Evolutionary conservation across 2,113 vertebrate genomes (phyloP).

Genomic region (Pipra filicauda): DNA sequence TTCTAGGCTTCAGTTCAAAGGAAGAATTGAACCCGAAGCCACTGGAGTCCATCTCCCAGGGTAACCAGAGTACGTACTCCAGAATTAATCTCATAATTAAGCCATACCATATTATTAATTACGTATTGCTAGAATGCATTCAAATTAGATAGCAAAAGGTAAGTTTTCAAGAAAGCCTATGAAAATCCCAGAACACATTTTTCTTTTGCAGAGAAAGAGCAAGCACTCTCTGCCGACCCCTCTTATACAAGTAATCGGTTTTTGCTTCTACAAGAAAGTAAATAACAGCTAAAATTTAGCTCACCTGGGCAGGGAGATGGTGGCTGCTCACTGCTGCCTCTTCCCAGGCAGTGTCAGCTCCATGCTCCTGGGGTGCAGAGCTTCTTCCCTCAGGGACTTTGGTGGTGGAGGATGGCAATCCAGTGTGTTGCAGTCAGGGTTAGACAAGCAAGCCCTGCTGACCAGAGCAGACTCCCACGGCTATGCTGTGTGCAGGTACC

Average conservation of each 20-base stretch:
- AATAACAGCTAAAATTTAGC: background rate
- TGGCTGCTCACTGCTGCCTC: background rate
- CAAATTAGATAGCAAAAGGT: background rate
- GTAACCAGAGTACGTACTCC: conserved; percentile 86
- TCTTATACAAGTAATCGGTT: background rate
- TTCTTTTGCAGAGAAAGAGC: background rate
- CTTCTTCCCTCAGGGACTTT: background rate
- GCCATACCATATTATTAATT: background rate
- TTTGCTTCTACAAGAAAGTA: background rate
- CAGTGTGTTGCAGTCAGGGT: background rate
- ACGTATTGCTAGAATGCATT: background rate
- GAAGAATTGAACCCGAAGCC: conserved; percentile 79
- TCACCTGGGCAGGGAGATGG: conserved; percentile 1
- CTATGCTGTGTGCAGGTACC: background rate
- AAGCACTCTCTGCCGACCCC: rapidly evolving
- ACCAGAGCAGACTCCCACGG: background rate
- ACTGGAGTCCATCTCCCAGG: conserved; percentile 77
- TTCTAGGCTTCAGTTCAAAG: conserved; percentile 79
- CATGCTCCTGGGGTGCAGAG: background rate
- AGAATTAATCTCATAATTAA: conserved; percentile 1
- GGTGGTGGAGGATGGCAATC: background rate
- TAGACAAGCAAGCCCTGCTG: background rate
- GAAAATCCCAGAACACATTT: background rate
- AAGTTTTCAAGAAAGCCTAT: background rate
- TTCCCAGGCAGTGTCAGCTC: background rate